Evolutionary conservation across 2,888 invertebrate genomes (phyloP).

Genomic region (Oasisia sp.): DNA sequence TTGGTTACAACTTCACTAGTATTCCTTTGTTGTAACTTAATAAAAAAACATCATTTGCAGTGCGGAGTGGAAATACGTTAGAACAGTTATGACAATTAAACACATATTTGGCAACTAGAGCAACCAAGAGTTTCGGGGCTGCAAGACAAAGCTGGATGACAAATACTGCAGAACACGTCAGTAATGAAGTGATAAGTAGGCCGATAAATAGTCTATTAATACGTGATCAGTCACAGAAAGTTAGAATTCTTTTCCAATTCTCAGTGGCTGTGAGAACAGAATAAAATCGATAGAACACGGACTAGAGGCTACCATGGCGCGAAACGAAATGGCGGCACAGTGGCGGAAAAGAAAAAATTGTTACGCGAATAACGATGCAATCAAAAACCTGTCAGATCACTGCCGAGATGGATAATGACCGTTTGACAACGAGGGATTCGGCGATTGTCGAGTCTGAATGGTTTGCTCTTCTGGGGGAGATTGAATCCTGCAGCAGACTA

Average conservation of each 20-base stretch:
- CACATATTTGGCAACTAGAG: background rate
- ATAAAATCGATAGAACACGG: background rate
- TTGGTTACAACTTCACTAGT: too few species aligned
- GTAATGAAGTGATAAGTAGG: background rate
- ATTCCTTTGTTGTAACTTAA: too few species aligned
- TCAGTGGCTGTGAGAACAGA: background rate
- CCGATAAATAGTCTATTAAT: background rate
- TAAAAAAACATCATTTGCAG: too few species aligned
- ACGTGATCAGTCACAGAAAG: background rate
- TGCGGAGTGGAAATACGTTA: background rate
- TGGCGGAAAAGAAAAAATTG: background rate
- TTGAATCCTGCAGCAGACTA: background rate
- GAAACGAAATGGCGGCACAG: background rate
- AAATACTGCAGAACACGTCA: background rate
- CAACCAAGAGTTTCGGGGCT: background rate
- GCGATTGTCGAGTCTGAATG: background rate
- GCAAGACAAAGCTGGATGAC: background rate
- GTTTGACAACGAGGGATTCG: background rate
- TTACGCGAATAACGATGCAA: slow-evolving; percentile 11
- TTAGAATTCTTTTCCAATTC: background rate
- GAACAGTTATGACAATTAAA: background rate
- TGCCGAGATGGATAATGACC: background rate
- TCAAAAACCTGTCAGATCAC: background rate
- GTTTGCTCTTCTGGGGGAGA: background rate
- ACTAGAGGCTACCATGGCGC: background rate